Evolutionary conservation across 2,797 vertebrate species (phyloP).

Genomic region (Premnoplex brunnescens): DNA sequence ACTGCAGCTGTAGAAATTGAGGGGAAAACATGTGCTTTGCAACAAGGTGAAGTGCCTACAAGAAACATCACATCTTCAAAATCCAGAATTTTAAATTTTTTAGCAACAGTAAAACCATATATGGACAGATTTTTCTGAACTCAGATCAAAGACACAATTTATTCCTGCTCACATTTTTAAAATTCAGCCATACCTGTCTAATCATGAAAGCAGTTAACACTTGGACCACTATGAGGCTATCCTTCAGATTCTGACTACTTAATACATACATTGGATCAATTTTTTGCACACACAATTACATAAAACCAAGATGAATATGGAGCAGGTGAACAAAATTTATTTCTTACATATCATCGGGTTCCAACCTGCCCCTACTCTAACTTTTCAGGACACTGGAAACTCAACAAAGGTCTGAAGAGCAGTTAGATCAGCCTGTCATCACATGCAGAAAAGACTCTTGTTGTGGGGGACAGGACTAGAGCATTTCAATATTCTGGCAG

Average conservation of each 20-base stretch:
- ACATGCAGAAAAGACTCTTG: background rate
- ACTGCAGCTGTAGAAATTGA: background rate
- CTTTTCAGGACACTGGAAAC: background rate
- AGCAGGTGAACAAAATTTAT: background rate
- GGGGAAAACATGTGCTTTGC: background rate
- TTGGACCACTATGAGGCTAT: background rate
- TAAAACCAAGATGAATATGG: background rate
- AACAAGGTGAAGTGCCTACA: background rate
- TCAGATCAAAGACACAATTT: background rate
- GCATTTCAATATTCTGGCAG: background rate
- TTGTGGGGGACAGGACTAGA: fast-evolving
- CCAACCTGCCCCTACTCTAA: background rate
- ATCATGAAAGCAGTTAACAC: background rate
- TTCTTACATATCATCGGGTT: background rate
- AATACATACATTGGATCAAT: background rate
- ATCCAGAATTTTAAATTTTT: background rate
- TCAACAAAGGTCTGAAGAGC: background rate
- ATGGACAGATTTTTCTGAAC: background rate
- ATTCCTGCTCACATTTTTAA: background rate
- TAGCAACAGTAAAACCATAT: background rate
- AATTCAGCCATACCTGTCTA: background rate
- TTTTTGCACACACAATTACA: background rate
- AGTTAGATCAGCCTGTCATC: background rate
- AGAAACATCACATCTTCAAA: background rate
- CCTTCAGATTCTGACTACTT: background rate